These are phyloP conservation scores for Acromyrmex echinatior DNA, from an alignment of 1,140 invertebrate species.

Conservation along the genomic window DNA sequence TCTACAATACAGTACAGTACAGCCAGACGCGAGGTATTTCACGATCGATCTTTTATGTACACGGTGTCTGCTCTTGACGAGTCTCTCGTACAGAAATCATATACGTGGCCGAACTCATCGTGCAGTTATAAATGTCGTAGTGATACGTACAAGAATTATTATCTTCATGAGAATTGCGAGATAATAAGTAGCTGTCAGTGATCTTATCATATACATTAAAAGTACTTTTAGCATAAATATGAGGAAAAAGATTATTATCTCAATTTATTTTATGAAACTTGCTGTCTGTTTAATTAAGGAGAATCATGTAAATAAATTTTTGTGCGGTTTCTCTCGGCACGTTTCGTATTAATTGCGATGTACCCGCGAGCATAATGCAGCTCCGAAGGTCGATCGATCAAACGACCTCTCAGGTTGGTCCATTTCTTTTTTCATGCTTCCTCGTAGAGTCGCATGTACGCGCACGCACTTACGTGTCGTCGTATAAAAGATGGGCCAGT, in stretches of 20 bases:
- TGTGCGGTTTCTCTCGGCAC: not conserved
- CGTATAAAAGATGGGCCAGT: slow-evolving; percentile 77
- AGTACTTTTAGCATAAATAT: not conserved
- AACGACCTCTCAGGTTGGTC: slow-evolving; percentile 29
- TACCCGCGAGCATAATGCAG: slow-evolving; percentile 41
- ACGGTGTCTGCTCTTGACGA: slow-evolving; percentile 21
- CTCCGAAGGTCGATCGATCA: slow-evolving; percentile 56
- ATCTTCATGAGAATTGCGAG: not conserved
- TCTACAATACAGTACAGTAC: slow-evolving; percentile 48
- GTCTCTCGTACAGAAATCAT: not conserved
- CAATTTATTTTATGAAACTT: slow-evolving; percentile 5
- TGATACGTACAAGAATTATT: not conserved
- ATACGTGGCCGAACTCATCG: not conserved
- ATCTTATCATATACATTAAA: not conserved
- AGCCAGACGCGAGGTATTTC: slow-evolving; percentile 45
- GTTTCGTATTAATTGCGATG: not conserved
- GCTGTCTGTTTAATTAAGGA: not conserved
- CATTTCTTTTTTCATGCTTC: slow-evolving; percentile 20
- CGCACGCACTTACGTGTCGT: slow-evolving; percentile 63
- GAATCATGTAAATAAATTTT: slow-evolving; percentile 14
- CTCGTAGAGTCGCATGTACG: slow-evolving; percentile 41
- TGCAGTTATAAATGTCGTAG: not conserved
- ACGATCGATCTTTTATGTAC: slow-evolving; percentile 62
- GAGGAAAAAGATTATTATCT: not conserved
- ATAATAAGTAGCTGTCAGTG: not conserved